Base-by-base conservation (phyloP, 2,888 invertebrate genomes). In the Orthosia cruda region DNA sequence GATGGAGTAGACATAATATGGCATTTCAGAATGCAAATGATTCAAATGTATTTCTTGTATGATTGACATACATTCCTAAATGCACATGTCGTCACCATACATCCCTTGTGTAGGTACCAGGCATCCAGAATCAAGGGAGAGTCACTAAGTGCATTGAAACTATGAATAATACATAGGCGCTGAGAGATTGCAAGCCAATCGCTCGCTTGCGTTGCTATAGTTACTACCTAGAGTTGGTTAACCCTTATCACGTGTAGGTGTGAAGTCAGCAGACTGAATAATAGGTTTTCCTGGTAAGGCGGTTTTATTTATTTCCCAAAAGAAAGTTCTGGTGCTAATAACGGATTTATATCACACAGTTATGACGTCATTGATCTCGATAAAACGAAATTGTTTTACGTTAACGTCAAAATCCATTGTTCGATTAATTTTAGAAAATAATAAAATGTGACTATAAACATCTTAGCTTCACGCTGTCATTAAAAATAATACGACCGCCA, bases 161-260 rank as follows among this genome's bases (percentile, higher is more conserved):
- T 74, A 85, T 86, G 83, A 86, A 86, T 87, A 87, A 86, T 81
- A 70, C 84, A 87, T 84, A 77, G 32, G 40, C 63, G 75, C 62
- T 80, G 81, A 87, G 77, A 84, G 86, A 87, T 87, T 84, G 79
- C 77, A 72, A 80, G 65, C 68, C 85, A 84, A 81, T 82, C 76
- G 40, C 40, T 82, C 76, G 40, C 40, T 81, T 74, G 49, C 72
- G 57, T 71, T 40, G 57, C 57, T 71, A 63, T 79, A 59, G 47
- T 0, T 40, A 40, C 40, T 40, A 40, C 40, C 40, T 40, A 50
- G 40, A 71, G 62, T 32, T 49, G 12, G 59, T 67, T 67, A 65
- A 71, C 58, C 65, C 55, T n/a, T 45, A 62, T 45, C 49, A 47
- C 13, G 32, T 26, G 4, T 12, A 49, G 20, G 20, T 66, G 66